Evolutionary conservation across 2,797 vertebrate species (phyloP).

Genomic region (Eleutherodactylus coqui): DNA sequence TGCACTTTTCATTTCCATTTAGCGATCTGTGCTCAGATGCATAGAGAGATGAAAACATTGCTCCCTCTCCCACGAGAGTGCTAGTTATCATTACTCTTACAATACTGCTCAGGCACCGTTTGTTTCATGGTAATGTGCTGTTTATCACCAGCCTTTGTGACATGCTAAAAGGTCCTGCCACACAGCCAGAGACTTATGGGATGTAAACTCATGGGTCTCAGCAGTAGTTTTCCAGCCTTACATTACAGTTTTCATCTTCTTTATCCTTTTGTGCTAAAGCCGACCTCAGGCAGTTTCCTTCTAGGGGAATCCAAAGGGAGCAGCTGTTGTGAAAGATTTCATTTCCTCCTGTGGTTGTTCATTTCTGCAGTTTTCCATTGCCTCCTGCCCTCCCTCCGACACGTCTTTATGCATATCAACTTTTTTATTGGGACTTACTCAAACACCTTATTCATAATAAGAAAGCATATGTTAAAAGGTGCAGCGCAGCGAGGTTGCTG

Average conservation of each 20-base stretch:
- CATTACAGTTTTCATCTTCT: constrained; percentile 86
- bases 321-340: constrained; percentile 86
- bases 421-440: constrained; percentile 82
- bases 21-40: constrained; percentile 86
- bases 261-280: constrained; percentile 85
- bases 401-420: constrained; percentile 81
- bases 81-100: constrained; percentile 80
- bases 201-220: constrained; percentile 80
- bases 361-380: constrained; percentile 67
- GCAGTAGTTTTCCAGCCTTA: constrained; percentile 86
- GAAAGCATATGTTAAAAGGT: constrained; percentile 85
- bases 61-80: constrained; percentile 75
- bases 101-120: constrained; percentile 74
- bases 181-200: constrained; percentile 76
- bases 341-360: constrained; percentile 85
- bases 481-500: not conserved
- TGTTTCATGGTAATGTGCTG: constrained; percentile 84
- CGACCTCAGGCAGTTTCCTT: constrained; percentile 77
- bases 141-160: constrained; percentile 84
- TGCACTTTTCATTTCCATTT: constrained; percentile 89
- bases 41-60: constrained; percentile 79
- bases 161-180: constrained; percentile 85
- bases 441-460: constrained; percentile 75
- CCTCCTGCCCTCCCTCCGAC: constrained; percentile 44
- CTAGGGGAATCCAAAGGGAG: constrained; percentile 86